phyloP scores from a whole-genome alignment of 1,140 invertebrate species.

The Leptestheria dahalacensis region DNA sequence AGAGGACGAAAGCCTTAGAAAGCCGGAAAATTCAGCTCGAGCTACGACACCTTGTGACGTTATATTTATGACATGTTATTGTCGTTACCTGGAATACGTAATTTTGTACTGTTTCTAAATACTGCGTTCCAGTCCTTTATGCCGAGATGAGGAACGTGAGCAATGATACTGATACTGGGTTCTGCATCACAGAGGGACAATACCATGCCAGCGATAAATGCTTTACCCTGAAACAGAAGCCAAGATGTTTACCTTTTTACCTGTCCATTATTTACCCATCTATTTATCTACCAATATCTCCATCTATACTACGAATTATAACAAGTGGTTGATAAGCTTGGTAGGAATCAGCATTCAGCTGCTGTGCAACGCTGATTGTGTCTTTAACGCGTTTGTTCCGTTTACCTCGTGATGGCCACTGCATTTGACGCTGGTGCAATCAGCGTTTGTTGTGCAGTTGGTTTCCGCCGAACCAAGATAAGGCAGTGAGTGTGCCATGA shows the following conservation, averaged over 20 bases:
- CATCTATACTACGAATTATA: too few species aligned
- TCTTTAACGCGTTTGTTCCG: too few species aligned
- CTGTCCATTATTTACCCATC: too few species aligned
- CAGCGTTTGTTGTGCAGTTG: background rate
- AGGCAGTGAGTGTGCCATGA: background rate
- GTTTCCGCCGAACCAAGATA: slow-evolving; percentile 2
- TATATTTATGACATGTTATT: background rate
- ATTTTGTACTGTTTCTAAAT: background rate
- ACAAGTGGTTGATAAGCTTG: too few species aligned
- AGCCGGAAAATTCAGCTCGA: too few species aligned
- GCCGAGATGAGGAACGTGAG: background rate
- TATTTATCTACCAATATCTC: too few species aligned
- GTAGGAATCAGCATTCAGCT: too few species aligned
- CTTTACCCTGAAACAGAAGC: background rate
- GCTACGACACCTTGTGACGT: too few species aligned
- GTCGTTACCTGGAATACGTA: background rate
- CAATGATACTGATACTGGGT: background rate
- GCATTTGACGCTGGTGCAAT: background rate
- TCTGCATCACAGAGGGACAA: background rate
- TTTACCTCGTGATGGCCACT: too few species aligned
- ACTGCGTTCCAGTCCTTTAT: background rate
- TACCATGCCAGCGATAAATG: background rate
- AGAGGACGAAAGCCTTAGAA: background rate
- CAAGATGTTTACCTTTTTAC: too few species aligned
- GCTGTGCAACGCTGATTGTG: too few species aligned